Conservation (phyloP, 2,113 vertebrate genomes). For the Perognathus longimembris region DNA sequence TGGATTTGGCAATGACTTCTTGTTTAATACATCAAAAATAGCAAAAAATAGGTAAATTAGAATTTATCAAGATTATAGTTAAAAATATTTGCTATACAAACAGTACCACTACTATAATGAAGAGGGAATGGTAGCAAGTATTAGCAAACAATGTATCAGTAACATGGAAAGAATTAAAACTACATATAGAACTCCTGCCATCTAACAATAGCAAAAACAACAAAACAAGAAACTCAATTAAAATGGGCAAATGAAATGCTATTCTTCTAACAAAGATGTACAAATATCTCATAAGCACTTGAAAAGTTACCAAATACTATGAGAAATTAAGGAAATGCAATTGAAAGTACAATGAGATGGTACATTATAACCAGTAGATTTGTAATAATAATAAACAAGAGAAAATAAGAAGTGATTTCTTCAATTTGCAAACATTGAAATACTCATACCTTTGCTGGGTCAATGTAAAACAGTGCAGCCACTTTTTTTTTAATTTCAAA, state of each 20-base stretch:
- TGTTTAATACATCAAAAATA: no score
- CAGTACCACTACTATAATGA: background rate
- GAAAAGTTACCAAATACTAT: no score
- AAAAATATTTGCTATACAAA: background rate
- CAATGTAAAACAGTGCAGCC: no score
- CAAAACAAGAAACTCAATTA: background rate
- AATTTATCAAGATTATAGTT: background rate
- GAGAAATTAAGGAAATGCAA: no score
- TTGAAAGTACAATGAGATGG: no score
- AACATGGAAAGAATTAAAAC: no score
- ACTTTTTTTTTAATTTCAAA: no score
- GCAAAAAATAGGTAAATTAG: background rate
- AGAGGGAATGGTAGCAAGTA: background rate
- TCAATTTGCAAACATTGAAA: background rate
- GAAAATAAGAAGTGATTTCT: background rate
- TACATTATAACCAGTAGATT: no score
- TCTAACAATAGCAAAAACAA: background rate
- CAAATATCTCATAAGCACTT: background rate
- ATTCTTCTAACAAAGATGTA: background rate
- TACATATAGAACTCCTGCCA: background rate
- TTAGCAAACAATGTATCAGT: no score
- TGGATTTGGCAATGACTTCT: no score
- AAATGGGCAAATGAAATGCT: background rate
- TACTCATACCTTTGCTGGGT: no score
- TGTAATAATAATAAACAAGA: background rate